Evolutionary conservation across 2,888 invertebrate genomes (phyloP), one percentile per base, ranked within the genome.

Genomic region (Archaeoteleia sp.): DNA sequence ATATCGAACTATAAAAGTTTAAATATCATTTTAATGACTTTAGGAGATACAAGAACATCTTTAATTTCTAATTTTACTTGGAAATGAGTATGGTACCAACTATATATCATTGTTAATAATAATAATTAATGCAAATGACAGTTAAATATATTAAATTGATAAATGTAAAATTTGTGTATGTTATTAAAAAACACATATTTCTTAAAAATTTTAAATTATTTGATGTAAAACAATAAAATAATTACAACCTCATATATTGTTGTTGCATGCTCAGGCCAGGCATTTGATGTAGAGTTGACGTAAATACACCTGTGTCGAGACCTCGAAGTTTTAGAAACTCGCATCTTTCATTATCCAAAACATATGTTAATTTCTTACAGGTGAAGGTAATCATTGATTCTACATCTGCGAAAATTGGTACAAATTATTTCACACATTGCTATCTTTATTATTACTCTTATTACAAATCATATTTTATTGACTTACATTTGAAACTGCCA

Each of bases 311-410:
- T 4, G 88, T 85, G 79, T 95, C 95, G 40, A 95, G 86, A 2
- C 95, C 95, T 32, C 89, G 89, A 25, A 96, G 86, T 74, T 91
- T 90, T 8, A 88, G 84, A 86, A 95, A 96, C 63, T 89, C 89
- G 30, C 89, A 88, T 14, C 89, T 88, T 20, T 89, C 88, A 0
- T 85, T 84, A 79, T 95, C 93, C 95, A 95, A 96, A 12, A 95
- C 87, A 75, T 95, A 92, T 0, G 90, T 89, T 65, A 94, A 88
- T 82, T 95, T 96, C 82, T 96, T 96, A 80, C 95, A 95, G 0
- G 88, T 89, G 85, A 96, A 95, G 71, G 75, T 73, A 3, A 75
- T 27, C 34, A 83, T 78, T 39, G 87, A 87, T 54, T 62, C 65
- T 6, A 70, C 63, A 34, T 67, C 75, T 75, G 49, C 0, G 55